A percentile compares a stretch with the other conserved stretches of the same genome.
These are phyloP conservation scores for Sinocyclocheilus grahami DNA, from an alignment of 2,113 vertebrate genomes.

Conservation along the genomic window DNA sequence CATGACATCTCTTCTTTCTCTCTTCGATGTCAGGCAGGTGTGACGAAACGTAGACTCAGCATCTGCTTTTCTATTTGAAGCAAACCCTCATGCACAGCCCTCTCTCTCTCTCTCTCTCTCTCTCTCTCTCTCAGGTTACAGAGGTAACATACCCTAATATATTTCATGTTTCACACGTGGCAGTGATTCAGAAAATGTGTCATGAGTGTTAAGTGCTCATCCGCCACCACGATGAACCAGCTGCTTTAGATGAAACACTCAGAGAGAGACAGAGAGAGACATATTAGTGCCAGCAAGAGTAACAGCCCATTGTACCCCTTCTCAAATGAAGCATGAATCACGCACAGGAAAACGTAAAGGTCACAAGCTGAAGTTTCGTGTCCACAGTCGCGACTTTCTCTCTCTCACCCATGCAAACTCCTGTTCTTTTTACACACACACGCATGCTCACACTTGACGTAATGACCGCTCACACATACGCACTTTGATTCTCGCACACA, in stretches of 20 bases:
- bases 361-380: constrained; percentile 48
- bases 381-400: constrained; percentile 19
- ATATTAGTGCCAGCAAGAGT: constrained; percentile 25
- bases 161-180: constrained; percentile 25
- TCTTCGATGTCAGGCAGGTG: not conserved
- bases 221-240: not conserved
- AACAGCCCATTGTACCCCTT: constrained; percentile 35
- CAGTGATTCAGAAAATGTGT: not conserved
- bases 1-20: not conserved
- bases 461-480: constrained; percentile 22
- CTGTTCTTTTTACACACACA: constrained; percentile 17
- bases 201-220: constrained; percentile 17
- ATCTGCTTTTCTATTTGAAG: not conserved
- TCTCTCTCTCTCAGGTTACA: not conserved
- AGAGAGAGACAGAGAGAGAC: not conserved
- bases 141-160: constrained; percentile 5
- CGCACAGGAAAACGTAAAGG: constrained; percentile 47
- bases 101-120: not conserved
- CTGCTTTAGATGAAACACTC: not conserved
- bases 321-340: constrained; percentile 49
- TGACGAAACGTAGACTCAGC: not conserved
- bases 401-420: constrained; percentile 15
- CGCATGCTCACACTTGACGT: not conserved
- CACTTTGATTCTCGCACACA: constrained; percentile 18
- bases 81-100: not conserved